phyloP scores from a whole-genome alignment of 2,888 invertebrate genomes.

The Idaea biselata region DNA sequence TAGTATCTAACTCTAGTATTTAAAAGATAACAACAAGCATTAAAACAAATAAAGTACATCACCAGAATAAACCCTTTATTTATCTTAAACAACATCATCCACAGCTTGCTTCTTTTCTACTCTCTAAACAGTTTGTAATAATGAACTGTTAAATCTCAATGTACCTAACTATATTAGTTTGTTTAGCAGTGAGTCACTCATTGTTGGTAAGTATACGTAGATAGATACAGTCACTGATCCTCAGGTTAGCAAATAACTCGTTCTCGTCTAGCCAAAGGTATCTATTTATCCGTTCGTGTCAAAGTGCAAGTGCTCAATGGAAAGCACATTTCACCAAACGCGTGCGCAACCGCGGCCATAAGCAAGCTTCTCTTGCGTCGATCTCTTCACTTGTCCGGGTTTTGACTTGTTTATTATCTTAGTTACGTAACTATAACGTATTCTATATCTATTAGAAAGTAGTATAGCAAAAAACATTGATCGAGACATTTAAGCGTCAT shows the following conservation, averaged over 20 bases:
- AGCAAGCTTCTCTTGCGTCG: background rate
- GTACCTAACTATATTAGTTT: background rate
- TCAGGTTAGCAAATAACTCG: background rate
- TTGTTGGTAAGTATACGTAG: background rate
- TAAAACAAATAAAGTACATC: too few species aligned
- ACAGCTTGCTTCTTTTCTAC: too few species aligned
- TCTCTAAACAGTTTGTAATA: background rate
- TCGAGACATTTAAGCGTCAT: background rate
- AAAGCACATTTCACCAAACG: constrained; percentile 57
- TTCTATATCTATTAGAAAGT: background rate
- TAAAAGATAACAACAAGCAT: too few species aligned
- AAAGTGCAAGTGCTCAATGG: constrained; percentile 59
- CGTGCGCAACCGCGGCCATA: constrained; percentile 14
- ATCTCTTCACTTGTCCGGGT: background rate
- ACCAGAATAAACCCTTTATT: too few species aligned
- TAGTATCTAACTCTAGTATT: too few species aligned
- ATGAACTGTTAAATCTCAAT: background rate
- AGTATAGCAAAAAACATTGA: background rate
- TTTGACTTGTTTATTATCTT: background rate
- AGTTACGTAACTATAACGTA: background rate
- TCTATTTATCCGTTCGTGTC: constrained; percentile 33
- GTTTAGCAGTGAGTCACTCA: background rate
- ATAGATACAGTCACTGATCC: background rate
- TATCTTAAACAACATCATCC: too few species aligned
- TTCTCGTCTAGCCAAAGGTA: background rate